Percentiles rank a stretch among this genome's conserved stretches.
Conservation (phyloP, 2,888 invertebrate genomes). For the Eupeodes luniger region DNA sequence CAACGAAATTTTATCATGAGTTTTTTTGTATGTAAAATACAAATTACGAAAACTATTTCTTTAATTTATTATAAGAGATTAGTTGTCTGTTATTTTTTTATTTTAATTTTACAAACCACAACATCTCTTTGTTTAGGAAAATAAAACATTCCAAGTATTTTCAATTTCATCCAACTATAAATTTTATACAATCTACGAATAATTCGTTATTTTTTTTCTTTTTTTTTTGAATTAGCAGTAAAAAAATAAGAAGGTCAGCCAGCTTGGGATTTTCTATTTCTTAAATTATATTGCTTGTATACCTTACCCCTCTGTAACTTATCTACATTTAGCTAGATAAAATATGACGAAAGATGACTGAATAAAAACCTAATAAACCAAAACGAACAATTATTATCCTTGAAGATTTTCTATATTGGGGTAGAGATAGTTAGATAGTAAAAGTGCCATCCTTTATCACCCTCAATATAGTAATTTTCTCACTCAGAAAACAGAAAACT, state of each 20-base stretch:
- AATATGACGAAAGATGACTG: not conserved
- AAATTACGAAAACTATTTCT: no score
- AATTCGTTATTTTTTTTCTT: not conserved
- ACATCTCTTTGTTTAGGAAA: not conserved
- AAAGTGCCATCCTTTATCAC: not conserved
- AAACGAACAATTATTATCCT: slow-evolving; percentile 21
- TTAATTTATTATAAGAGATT: no score
- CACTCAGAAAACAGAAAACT: not conserved
- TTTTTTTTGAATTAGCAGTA: no score
- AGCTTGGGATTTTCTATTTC: slow-evolving; percentile 6
- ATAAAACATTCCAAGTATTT: not conserved
- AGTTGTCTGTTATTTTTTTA: not conserved
- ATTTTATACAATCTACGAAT: not conserved
- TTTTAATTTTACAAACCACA: not conserved
- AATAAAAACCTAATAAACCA: slow-evolving; percentile 17
- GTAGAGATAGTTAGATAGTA: not conserved
- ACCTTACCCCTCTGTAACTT: not conserved
- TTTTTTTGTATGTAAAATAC: no score
- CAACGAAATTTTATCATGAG: no score
- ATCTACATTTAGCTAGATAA: not conserved
- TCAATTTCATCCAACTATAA: not conserved
- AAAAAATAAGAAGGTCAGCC: slow-evolving; percentile 2
- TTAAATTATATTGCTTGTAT: not conserved
- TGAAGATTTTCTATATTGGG: not conserved
- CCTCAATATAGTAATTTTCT: not conserved